Base-by-base conservation (phyloP, 2,888 invertebrate species). In the Sinelater perroti region DNA sequence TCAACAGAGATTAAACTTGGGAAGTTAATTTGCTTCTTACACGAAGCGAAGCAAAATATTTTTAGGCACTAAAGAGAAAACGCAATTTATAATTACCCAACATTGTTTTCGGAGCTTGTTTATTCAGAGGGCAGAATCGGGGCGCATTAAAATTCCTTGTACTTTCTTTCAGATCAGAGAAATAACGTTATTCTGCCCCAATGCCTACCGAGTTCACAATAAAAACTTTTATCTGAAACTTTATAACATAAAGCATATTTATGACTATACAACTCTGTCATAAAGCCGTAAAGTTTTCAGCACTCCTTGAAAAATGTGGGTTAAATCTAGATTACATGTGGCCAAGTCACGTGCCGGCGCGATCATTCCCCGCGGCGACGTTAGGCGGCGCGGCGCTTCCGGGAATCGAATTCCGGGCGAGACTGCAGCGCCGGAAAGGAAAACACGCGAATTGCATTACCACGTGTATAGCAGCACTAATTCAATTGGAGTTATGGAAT, bases 391-490 rank as follows among this genome's bases (percentile, higher is more conserved):
- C 60, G 55, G 26, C 61, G 61, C 59, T 24, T 52, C 61, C 64
- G 53, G 57, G 61, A 66, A 64, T 64, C 62, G 52, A 62, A 64
- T 61, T 64, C 62, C 61, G 50, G 52, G 46, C 49, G 49, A 51
- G 47, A 54, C 51, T 56, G 65, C 65, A 50, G 35, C 40, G 53
- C 26, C 61, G 56, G 55, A 60, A 62, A 63, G 60, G 58, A 61
- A 60, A 64, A 66, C 67, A 67, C 56, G 61, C 57, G 60, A 66
- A 65, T 63, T 64, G 67, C 67, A 67, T 67, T 67, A 61, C 30
- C 57, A 53, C 59, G 52, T 60, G 46, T 53, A 47, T 33, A 47
- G 40, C 31, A 31, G 18, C 36, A 30, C 33, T 54, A 46, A 54
- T 54, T 54, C 38, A 38, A 54, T 54, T 54, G 24, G 24, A 33